Base-by-base conservation (phyloP, 2,797 vertebrate species). In the Mus spretus region DNA sequence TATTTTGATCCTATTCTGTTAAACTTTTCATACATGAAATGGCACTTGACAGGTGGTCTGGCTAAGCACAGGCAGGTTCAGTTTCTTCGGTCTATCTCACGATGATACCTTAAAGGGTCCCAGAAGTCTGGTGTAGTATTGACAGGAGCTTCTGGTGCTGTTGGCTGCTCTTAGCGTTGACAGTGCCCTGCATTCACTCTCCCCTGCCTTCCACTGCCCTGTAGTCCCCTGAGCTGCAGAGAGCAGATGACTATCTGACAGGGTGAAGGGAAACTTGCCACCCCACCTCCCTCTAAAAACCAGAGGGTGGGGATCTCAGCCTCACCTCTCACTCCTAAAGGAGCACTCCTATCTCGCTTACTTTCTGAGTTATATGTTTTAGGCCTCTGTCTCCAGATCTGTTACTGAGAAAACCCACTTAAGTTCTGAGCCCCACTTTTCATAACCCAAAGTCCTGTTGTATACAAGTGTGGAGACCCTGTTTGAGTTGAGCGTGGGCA, bases 11-110 rank as follows among this genome's bases (percentile, higher is more conserved):
- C 20, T 59, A 59, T 44, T 53, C 50, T 90, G 31, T 86, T 91
- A 80, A 78, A 83, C 77, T 88, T 91, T 72, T 93, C n/a, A 15
- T 79, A 79, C 77, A 8, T 94, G 19, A 93, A 90, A 77, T 91
- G 47, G 82, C 14, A 10, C 44, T 89, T 89, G n/a, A 31, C 37
- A 28, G 63, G 8, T 75, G 93, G 11, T 94, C 19, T 59, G 78
- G 19, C 74, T 44, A 90, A 77, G 11, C 3, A 79, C 22, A 12
- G 77, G 34, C 86, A 84, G 28, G 75, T 75, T 93, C 20, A 40
- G 0, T 84, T 55, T 37, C 40, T 47, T 89, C 1, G 12, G 26
- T 17, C 50, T 19, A 17, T 50, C n/a, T 89, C 65, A 89, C 3
- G 88, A 53, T 74, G 59, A 44, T 0, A 15, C 40, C 74, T 83